phyloP scores from a whole-genome alignment of 2,797 vertebrate genomes.

The Amazona ochrocephala region DNA sequence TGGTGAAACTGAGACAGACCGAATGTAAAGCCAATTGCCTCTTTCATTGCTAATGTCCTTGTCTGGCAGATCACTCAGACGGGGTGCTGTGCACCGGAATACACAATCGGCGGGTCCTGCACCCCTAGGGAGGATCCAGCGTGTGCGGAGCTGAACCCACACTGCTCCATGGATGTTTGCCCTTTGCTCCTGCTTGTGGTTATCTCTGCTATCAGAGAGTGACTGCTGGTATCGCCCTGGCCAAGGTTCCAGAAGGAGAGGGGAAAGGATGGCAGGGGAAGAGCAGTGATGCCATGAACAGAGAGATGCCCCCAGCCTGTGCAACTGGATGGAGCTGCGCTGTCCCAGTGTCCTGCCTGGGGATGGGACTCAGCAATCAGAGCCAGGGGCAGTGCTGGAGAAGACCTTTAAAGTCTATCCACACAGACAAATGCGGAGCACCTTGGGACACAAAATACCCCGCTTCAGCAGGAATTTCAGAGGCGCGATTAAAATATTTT shows the following conservation, averaged over 20 bases:
- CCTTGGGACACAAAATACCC: neutral
- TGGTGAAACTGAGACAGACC: conserved; percentile 4
- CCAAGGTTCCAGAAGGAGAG: neutral
- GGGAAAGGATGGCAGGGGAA: neutral
- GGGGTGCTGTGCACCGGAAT: rapidly evolving
- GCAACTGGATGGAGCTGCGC: neutral
- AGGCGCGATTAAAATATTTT: neutral
- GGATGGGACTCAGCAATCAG: rapidly evolving
- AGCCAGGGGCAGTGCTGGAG: neutral
- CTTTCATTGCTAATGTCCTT: neutral
- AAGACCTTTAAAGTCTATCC: neutral
- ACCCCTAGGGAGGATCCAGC: rapidly evolving
- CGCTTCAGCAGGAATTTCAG: neutral
- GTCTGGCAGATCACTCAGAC: neutral
- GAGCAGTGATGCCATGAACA: rapidly evolving
- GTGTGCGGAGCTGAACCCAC: neutral
- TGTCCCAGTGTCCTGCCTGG: rapidly evolving
- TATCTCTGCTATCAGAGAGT: rapidly evolving
- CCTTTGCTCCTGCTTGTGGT: rapidly evolving
- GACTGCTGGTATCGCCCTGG: neutral
- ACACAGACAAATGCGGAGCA: rapidly evolving
- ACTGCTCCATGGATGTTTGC: rapidly evolving
- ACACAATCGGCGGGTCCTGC: neutral
- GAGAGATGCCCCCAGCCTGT: neutral
- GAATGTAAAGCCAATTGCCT: neutral